phyloP scores from a whole-genome alignment of 2,113 vertebrate species.

The Crotophaga sulcirostris region DNA sequence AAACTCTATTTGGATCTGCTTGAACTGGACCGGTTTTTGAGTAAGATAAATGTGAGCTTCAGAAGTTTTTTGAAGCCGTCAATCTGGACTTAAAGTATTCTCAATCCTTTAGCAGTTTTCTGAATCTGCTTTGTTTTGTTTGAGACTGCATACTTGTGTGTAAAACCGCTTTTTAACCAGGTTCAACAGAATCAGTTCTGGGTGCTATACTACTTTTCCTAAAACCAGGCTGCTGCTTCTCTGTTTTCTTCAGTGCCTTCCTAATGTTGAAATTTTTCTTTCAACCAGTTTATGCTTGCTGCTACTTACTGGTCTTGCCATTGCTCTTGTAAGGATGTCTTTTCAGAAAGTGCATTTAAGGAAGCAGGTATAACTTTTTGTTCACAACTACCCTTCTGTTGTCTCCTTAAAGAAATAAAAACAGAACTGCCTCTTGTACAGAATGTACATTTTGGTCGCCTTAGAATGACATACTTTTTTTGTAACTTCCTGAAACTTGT shows the following conservation, averaged over 20 bases:
- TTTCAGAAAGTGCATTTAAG: background rate
- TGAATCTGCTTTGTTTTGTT: background rate
- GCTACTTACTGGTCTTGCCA: accelerated
- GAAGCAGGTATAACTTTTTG: background rate
- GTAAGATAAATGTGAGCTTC: background rate
- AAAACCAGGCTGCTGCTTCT: background rate
- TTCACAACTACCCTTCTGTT: background rate
- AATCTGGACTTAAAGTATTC: background rate
- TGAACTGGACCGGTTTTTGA: background rate
- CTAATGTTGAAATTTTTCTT: background rate
- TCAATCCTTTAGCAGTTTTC: background rate
- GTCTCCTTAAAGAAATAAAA: background rate
- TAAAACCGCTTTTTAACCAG: background rate
- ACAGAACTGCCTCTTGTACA: background rate
- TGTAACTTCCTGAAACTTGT: background rate
- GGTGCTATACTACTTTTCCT: background rate
- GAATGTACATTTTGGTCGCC: accelerated
- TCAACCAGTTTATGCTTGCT: background rate
- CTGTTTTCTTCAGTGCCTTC: background rate
- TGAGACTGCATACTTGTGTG: background rate
- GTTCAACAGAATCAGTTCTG: background rate
- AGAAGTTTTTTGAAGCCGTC: background rate
- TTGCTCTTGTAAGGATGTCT: background rate
- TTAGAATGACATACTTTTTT: background rate
- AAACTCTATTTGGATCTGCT: background rate